phyloP scores from a whole-genome alignment of 2,888 invertebrate genomes.

The Bombylius major region DNA sequence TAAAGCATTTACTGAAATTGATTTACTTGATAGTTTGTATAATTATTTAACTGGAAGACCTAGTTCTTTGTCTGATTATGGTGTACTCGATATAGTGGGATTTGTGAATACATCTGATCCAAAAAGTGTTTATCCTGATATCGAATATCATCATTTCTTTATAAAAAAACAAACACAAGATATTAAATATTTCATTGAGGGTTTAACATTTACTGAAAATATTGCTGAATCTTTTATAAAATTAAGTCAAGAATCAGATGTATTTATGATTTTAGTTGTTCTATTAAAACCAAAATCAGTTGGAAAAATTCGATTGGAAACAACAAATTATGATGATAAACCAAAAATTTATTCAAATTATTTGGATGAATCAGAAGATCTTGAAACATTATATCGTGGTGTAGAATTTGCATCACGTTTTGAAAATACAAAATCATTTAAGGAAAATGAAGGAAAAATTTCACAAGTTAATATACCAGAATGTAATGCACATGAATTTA shows the following conservation, averaged over 20 bases:
- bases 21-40: conserved; percentile 22
- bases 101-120: conserved; percentile 1
- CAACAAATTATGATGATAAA: conserved; percentile 38
- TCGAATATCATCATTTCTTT: conserved; percentile 38
- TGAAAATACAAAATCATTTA: conserved; percentile 10
- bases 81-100: background rate
- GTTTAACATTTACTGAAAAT: too few species aligned
- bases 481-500: conserved; percentile 17
- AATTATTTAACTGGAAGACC: conserved; percentile 31
- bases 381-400: conserved; percentile 28
- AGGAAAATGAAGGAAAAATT: conserved; percentile 5
- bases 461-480: conserved; percentile 13
- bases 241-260: conserved; percentile 1
- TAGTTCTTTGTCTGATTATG: background rate
- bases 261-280: conserved; percentile 18
- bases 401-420: conserved; percentile 38
- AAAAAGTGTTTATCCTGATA: conserved; percentile 33
- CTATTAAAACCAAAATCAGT: conserved; percentile 33
- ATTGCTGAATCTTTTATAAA: background rate
- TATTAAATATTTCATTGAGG: too few species aligned
- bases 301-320: conserved; percentile 40
- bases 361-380: conserved; percentile 38
- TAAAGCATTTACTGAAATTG: conserved; percentile 20
- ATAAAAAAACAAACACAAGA: conserved; percentile 21
- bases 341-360: conserved; percentile 48